Base-by-base conservation (phyloP, 2,797 vertebrate species). In the Crax fasciolata region DNA sequence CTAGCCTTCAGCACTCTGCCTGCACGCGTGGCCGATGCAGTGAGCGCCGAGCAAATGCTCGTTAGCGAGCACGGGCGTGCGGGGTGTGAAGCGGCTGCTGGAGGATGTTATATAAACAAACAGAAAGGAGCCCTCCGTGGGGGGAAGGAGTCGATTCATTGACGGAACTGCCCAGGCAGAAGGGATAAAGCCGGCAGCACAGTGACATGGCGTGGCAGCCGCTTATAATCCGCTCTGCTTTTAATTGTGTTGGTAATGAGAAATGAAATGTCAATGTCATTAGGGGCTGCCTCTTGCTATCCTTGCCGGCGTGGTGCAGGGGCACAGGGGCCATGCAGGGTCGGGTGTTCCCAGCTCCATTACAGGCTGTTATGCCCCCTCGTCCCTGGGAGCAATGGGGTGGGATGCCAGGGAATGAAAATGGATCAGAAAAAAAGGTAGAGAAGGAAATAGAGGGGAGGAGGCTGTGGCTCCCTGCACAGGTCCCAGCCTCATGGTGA, bases 31-130 rank as follows among this genome's bases (percentile, higher is more conserved):
- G 41, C 39, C 2, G 94, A 75, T 14, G 78, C 70, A 46, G 28
- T 75, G 68, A 95, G 89, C 2, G 1, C 44, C 4, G 3, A 80
- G 75, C 28, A 73, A 88, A 87, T 6, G 38, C 67, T 96, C 83
- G 94, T 96, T 91, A 92, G n/a, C 2, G 6, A 78, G 51, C 68
- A 90, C 74, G 78, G 77, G 76, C 25, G 3, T 72, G 82, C n/a
- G 55, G 87, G 63, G 79, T 87, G 89, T 92, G 80, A 93, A 92
- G 89, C 25, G 86, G 91, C 51, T 92, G 82, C 92, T 94, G 89
- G 92, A 93, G 93, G 52, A 35, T 85, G 80, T 96, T 95, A 94
- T 78, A 87, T 87, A 96, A 97, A 95, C 94, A 96, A 91, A 94
- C 65, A 93, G 59, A 88, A 79, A 92, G 92, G 61, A 80, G 70